Conservation (phyloP, 2,113 vertebrate genomes). For the Climacteris rufus region DNA sequence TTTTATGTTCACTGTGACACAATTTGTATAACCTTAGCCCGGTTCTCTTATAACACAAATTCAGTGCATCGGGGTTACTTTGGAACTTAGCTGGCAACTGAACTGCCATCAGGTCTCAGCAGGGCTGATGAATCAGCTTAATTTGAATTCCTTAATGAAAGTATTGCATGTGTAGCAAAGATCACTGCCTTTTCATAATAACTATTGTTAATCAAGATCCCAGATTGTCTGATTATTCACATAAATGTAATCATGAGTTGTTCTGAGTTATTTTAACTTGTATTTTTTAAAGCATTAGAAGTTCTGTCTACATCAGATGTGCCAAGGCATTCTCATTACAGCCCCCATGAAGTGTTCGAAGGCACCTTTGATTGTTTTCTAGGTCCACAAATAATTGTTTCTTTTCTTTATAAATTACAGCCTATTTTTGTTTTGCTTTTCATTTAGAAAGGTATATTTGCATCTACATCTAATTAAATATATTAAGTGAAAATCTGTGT, state of each 20-base stretch:
- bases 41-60: background rate
- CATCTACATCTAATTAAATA: background rate
- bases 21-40: background rate
- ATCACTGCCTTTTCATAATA: background rate
- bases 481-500: background rate
- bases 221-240: background rate
- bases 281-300: background rate
- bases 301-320: background rate
- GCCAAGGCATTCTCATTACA: background rate
- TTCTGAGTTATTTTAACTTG: background rate
- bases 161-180: background rate
- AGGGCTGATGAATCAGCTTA: background rate
- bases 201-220: background rate
- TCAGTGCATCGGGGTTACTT: background rate
- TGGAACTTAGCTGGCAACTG: background rate
- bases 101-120: background rate
- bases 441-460: background rate
- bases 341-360: background rate
- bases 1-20: background rate
- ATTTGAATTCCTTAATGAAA: background rate
- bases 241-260: background rate
- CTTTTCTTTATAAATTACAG: background rate
- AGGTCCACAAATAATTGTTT: background rate
- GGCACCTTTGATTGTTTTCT: background rate
- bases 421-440: background rate